Percentiles rank a stretch among this genome's conserved stretches.
These are phyloP conservation scores for Ditylenchus weischeri DNA, from an alignment of 2,888 invertebrate species.

Conservation along the genomic window DNA sequence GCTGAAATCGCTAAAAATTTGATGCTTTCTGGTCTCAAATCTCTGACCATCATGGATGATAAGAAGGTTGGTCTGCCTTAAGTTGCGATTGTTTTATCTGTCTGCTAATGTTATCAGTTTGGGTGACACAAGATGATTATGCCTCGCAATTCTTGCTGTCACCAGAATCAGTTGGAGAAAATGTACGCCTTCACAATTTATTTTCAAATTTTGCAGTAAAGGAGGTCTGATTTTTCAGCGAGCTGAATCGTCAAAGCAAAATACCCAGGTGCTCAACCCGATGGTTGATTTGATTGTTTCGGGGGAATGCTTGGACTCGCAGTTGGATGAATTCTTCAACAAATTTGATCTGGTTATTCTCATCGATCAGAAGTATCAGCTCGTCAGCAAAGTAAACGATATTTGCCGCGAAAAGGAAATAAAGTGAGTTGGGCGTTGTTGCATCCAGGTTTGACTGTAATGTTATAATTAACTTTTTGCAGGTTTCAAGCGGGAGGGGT, in stretches of 20 bases:
- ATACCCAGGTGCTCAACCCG: constrained; percentile 83
- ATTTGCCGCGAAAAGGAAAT: constrained; percentile 43
- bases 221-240: constrained; percentile 65
- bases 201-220: not conserved
- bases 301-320: constrained; percentile 19
- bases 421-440: constrained; percentile 11
- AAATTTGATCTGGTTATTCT: constrained; percentile 80
- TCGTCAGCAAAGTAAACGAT: constrained; percentile 37
- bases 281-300: constrained; percentile 76
- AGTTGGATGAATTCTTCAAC: constrained; percentile 68
- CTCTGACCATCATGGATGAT: constrained; percentile 44
- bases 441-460: not conserved
- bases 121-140: constrained; percentile 3
- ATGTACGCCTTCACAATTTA: constrained; percentile 29
- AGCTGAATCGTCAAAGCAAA: constrained; percentile 75
- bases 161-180: constrained; percentile 64
- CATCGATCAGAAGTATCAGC: constrained; percentile 71
- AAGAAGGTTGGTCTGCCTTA: constrained; percentile 16
- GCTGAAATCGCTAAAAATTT: constrained; percentile 92
- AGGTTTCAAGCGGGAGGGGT: constrained; percentile 87
- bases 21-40: constrained; percentile 83
- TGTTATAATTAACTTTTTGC: constrained; percentile 55
- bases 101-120: not conserved
- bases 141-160: constrained; percentile 68
- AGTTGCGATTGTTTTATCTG: too few relatives aligned